A percentile compares a stretch with the other conserved stretches of the same genome.
These are phyloP conservation scores for Tenthredo amoena DNA, from an alignment of 2,888 invertebrate genomes.

Conservation along the genomic window DNA sequence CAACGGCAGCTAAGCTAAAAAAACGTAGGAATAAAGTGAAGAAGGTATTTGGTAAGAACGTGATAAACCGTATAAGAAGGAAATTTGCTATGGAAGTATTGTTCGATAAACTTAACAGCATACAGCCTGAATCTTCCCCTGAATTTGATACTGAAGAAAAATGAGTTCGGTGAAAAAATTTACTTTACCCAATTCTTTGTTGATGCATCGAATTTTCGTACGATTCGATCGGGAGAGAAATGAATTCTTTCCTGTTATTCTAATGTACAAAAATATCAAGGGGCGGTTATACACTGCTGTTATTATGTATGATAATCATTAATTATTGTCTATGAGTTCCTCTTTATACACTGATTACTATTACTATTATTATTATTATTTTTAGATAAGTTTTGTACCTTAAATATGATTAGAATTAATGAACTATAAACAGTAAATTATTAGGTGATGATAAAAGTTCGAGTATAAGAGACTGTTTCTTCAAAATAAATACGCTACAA, in stretches of 20 bases:
- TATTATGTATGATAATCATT: slow-evolving; percentile 1
- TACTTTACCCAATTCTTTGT: neutral
- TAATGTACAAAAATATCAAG: slow-evolving; percentile 1
- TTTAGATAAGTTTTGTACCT: slow-evolving; percentile 32
- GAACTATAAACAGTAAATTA: neutral
- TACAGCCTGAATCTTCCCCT: slow-evolving; percentile 63
- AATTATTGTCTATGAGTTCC: slow-evolving; percentile 33
- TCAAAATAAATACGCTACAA: neutral
- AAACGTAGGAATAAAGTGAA: slow-evolving; percentile 82
- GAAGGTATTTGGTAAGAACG: slow-evolving; percentile 80
- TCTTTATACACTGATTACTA: slow-evolving; percentile 19
- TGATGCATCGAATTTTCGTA: neutral
- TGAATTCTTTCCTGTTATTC: neutral
- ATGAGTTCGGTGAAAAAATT: neutral
- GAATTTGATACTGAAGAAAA: slow-evolving; percentile 39
- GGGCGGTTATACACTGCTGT: neutral
- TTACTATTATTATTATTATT: slow-evolving; percentile 2
- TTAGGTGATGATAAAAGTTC: neutral
- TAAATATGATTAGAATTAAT: neutral
- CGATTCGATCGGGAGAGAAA: neutral
- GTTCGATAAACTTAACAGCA: slow-evolving; percentile 80
- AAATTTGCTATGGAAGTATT: slow-evolving; percentile 81
- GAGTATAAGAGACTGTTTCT: slow-evolving; percentile 11
- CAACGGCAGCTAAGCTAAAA: slow-evolving; percentile 79
- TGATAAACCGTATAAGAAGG: slow-evolving; percentile 79